Base-by-base conservation (phyloP, 2,797 vertebrate species). In the Coregonus sp. region DNA sequence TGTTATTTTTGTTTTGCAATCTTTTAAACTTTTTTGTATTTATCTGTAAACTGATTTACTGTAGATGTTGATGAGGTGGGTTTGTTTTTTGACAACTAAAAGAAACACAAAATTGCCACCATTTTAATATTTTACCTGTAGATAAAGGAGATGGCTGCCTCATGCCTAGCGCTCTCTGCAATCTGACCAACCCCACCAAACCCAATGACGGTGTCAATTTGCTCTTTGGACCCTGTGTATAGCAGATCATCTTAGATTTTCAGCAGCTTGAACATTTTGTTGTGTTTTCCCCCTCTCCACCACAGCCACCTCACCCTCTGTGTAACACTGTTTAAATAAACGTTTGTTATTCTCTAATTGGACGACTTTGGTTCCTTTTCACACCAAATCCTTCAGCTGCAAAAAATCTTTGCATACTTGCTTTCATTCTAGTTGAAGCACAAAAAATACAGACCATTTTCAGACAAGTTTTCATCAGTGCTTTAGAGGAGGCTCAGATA, bases 321-420 rank as follows among this genome's bases (percentile, higher is more conserved):
- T 93, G 91, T 93, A 91, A 92, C 92, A 92, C 90, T 91, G 92
- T 94, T 93, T 78, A 90, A 94, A 93, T 94, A 94, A 94, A 94
- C 86, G 81, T 89, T 92, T 94, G 90, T 92, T 90, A 89, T 92
- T 89, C 89, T 92, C 87, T 87, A 61, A 52, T 33, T 9, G n/a
- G 47, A 68, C 4, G 15, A 0, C 9, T 47, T 47, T 0, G 12
- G 12, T 75, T 80, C 78, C 70, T 79, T 7, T 61, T 29, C 1
- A 12, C 4, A 47, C 40, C 11, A 47, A 9, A 47, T 9, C 9
- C 40, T 47, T 47, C 7, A 47, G 40, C 40, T 9, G 40, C 40
- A 7, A 47, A 47, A 47, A 1, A 47, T 47, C 9, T 37, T 37
- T 47, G 40, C 11, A 2, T 47, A 12, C 9, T 47, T 47, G 9